Percentiles rank a stretch among this genome's conserved stretches.
These are phyloP conservation scores for Drosophila ogumai DNA, from an alignment of 1,140 invertebrate genomes.

Conservation along the genomic window DNA sequence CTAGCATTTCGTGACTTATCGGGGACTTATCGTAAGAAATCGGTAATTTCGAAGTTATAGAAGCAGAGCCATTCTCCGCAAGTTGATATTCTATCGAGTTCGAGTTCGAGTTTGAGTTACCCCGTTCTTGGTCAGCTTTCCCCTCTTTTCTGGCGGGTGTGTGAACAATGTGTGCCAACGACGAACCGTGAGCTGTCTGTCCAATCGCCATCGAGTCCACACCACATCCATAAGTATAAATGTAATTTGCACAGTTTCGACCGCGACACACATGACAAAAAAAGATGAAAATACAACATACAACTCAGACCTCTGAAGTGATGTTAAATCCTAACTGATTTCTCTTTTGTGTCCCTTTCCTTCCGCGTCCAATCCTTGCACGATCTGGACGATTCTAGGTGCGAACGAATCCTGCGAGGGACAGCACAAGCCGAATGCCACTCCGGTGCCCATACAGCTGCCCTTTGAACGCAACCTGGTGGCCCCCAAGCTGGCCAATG, in stretches of 20 bases:
- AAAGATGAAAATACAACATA: background rate
- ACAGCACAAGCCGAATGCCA: slow-evolving; percentile 17
- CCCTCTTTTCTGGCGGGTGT: slow-evolving; percentile 25
- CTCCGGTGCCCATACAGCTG: slow-evolving; percentile 28
- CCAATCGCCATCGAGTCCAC: slow-evolving; percentile 24
- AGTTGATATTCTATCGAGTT: background rate
- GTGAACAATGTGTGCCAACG: slow-evolving; percentile 39
- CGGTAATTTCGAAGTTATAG: background rate
- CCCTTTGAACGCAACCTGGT: slow-evolving; percentile 85
- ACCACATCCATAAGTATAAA: slow-evolving; percentile 41
- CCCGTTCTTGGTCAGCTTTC: slow-evolving; percentile 13
- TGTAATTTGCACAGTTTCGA: slow-evolving; percentile 24
- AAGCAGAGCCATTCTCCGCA: background rate
- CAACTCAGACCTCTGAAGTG: background rate
- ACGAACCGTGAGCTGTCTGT: slow-evolving; percentile 24
- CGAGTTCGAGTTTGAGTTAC: background rate
- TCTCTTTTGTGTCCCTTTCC: slow-evolving; percentile 12
- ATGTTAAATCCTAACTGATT: slow-evolving; percentile 21
- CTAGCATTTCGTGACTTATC: background rate
- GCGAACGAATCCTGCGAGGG: background rate
- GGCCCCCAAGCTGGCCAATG: slow-evolving; percentile 91
- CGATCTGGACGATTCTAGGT: slow-evolving; percentile 23
- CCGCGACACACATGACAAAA: background rate
- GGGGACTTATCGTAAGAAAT: background rate
- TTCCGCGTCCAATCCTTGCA: slow-evolving; percentile 1